Conservation (phyloP, 2,888 invertebrate genomes). For the Odontomyia ornata region DNA sequence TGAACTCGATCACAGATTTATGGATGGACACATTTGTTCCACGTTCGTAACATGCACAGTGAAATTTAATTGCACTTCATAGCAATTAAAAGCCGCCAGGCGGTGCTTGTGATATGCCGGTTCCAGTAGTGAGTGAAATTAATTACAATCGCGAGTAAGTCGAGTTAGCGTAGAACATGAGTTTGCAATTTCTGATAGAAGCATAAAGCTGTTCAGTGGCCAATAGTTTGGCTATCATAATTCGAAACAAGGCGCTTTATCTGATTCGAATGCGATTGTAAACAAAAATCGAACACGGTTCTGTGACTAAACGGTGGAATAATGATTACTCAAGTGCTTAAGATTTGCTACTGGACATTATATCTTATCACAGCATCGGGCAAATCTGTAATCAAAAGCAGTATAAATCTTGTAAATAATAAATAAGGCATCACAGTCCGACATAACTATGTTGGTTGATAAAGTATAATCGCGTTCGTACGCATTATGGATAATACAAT, state of each 20-base stretch:
- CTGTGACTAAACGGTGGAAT: too few relatives aligned
- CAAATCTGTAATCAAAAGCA: too few relatives aligned
- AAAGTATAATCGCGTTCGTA: too few relatives aligned
- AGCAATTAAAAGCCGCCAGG: slow-evolving; percentile 34
- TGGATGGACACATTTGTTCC: slow-evolving; percentile 20
- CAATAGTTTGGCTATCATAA: neutral
- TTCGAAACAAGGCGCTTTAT: neutral
- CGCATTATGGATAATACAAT: too few relatives aligned
- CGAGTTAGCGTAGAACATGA: slow-evolving; percentile 6
- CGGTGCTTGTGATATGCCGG: slow-evolving; percentile 32
- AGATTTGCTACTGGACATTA: too few relatives aligned
- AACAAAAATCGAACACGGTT: neutral
- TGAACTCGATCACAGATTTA: slow-evolving; percentile 31
- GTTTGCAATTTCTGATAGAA: slow-evolving; percentile 14
- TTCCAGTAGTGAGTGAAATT: slow-evolving; percentile 2
- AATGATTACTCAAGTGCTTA: too few relatives aligned
- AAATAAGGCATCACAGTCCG: too few relatives aligned
- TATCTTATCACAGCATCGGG: too few relatives aligned
- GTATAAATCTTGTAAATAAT: too few relatives aligned
- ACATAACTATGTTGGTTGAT: too few relatives aligned
- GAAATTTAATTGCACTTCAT: slow-evolving; percentile 39
- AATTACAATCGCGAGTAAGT: slow-evolving; percentile 6
- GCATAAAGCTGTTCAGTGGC: neutral
- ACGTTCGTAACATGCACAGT: neutral
- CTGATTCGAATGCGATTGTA: neutral